These are phyloP conservation scores for Strigamia maritima DNA, from an alignment of 2,888 invertebrate genomes.

Conservation along the genomic window DNA sequence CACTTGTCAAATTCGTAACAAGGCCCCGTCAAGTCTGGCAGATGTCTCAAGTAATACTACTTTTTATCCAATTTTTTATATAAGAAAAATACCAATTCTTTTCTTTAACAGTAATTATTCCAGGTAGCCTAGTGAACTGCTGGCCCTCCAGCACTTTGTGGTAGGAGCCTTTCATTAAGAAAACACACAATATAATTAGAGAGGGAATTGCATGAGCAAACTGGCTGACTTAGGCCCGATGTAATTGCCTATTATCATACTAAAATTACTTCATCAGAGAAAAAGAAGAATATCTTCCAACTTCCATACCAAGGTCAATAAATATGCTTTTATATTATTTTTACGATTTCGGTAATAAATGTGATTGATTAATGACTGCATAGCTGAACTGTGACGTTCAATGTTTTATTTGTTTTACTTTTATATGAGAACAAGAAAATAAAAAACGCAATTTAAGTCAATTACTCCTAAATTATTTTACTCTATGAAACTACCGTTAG, in stretches of 20 bases:
- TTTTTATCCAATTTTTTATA: constrained; percentile 25
- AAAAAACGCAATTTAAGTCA: not conserved
- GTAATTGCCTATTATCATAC: constrained; percentile 34
- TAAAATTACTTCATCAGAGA: constrained; percentile 18
- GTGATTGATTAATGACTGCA: not conserved
- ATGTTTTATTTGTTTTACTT: not conserved
- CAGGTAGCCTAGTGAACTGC: constrained; percentile 34
- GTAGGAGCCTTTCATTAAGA: constrained; percentile 33
- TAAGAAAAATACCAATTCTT: not conserved
- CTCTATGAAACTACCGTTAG: not conserved
- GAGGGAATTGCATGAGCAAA: constrained; percentile 32
- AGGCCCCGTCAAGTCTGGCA: constrained; percentile 28
- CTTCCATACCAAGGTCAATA: constrained; percentile 23
- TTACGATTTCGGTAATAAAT: constrained; percentile 11
- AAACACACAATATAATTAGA: constrained; percentile 34
- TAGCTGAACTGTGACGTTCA: not conserved
- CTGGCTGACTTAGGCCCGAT: constrained; percentile 32
- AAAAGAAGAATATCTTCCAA: constrained; percentile 2
- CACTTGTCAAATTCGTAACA: constrained; percentile 30
- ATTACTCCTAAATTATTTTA: not conserved
- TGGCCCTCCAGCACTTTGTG: constrained; percentile 28
- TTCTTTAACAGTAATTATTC: constrained; percentile 31
- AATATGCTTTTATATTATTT: not conserved
- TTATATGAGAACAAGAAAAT: not conserved
- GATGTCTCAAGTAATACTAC: constrained; percentile 30